Evolutionary conservation across 2,888 invertebrate species (phyloP), one percentile per base, ranked within the genome.

Genomic region (Diarsia mendica): DNA sequence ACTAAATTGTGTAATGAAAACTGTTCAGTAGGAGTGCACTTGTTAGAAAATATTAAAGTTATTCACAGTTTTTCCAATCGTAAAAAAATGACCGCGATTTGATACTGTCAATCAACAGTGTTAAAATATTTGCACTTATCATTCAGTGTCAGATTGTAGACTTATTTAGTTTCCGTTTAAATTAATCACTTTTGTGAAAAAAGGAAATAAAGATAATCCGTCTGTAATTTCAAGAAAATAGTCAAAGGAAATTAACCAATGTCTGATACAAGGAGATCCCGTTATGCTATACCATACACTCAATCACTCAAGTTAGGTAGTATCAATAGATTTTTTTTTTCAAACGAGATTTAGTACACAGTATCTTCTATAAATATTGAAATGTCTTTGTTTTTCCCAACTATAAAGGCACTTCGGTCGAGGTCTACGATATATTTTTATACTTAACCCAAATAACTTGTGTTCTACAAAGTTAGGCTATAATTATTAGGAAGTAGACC

Each of bases 81-180:
- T 20, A 64, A 67, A 49, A 49, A 80, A 46, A 46, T n/a, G 0
- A 67, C 18, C 13, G 44, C n/a, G 13, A 80, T 67, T 65, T 67
- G 39, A 68, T 64, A 58, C 46, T 1, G 46, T 66, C 48, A 48
- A 44, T 76, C 82, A 55, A 33, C 15, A 44, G 48, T 20, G 9
- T 53, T 33, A 20, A 67, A 67, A 75, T 67, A 48, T 48, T 44
- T 65, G 51, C 23, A 67, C 20, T 67, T 75, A 75, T 67, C 61
- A 33, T 20, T 82, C 33, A 61, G 20, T 67, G 64, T 67, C 68
- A 51, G 64, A 51, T 82, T 77, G 46, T 44, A 5, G 51, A 66
- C 28, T 28, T 63, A 71, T 70, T 78, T 49, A 67, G 55, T 79
- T 80, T 78, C 46, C 49, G 23, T 23, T 69, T 9, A 18, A 55